These are phyloP conservation scores for Drosophila albomicans DNA, from an alignment of 1,140 invertebrate genomes.

Conservation along the genomic window DNA sequence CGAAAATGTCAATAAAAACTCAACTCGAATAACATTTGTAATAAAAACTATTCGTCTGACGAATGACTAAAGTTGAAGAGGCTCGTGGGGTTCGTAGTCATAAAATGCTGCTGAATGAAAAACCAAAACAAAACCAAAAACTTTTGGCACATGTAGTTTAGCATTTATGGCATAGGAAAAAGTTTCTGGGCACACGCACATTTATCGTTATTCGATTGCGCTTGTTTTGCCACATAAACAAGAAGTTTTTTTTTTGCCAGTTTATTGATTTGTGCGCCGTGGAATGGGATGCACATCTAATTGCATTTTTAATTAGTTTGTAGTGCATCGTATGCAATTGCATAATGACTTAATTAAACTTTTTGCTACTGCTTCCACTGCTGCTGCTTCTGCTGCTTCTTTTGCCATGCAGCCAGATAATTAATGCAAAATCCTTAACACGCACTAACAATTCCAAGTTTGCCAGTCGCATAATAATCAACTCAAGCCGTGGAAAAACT, in stretches of 20 bases:
- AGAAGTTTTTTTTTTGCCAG: conserved; percentile 25
- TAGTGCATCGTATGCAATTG: conserved; percentile 59
- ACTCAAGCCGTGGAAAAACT: conserved; percentile 70
- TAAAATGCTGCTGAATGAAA: conserved; percentile 44
- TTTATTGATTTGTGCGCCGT: conserved; percentile 47
- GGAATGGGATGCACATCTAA: conserved; percentile 41
- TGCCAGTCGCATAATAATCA: conserved; percentile 74
- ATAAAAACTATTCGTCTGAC: conserved; percentile 31
- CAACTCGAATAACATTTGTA: conserved; percentile 26
- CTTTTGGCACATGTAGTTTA: conserved; percentile 49
- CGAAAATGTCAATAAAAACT: conserved; percentile 29
- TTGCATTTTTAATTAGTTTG: conserved; percentile 78
- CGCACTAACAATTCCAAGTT: conserved; percentile 81
- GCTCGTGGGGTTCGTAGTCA: conserved; percentile 7
- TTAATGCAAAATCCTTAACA: conserved; percentile 82
- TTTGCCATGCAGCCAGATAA: conserved; percentile 51
- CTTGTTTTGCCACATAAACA: conserved; percentile 37
- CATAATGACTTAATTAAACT: conserved; percentile 80
- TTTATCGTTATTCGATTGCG: conserved; percentile 65
- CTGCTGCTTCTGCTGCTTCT: background rate
- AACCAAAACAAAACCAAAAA: background rate
- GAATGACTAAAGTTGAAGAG: background rate
- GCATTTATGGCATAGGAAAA: conserved; percentile 44
- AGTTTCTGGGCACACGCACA: conserved; percentile 16
- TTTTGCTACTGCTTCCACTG: conserved; percentile 38